A percentile compares a stretch with the other conserved stretches of the same genome.
These are phyloP conservation scores for Pseudomyrmex cubaensis DNA, from an alignment of 1,140 invertebrate species.

Conservation along the genomic window DNA sequence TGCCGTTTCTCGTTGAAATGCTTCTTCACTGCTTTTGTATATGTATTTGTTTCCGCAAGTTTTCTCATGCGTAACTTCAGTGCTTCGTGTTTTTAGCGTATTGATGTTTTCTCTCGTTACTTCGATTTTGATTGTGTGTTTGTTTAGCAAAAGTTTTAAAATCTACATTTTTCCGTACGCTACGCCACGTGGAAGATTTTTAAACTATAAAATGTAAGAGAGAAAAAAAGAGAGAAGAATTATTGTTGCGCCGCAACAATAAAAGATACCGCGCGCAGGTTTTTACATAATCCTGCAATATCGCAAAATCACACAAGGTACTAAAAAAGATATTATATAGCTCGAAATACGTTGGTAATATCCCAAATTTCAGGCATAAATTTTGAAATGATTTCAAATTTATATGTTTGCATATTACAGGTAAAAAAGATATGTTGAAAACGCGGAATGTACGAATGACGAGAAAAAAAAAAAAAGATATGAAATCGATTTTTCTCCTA, in stretches of 20 bases:
- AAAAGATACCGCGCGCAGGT: neutral
- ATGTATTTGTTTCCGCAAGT: neutral
- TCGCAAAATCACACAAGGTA: constrained; percentile 1
- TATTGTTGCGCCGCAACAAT: too few species aligned
- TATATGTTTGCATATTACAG: constrained; percentile 16
- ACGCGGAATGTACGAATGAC: neutral
- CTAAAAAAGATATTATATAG: constrained; percentile 1
- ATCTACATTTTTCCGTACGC: too few species aligned
- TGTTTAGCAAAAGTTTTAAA: too few species aligned
- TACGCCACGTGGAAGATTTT: too few species aligned
- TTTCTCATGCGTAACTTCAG: too few species aligned
- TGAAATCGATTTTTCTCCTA: constrained; percentile 19
- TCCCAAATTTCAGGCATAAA: neutral
- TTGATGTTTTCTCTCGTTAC: neutral
- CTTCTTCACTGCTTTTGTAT: neutral
- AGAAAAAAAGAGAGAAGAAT: too few species aligned
- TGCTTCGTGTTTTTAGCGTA: neutral
- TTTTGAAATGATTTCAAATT: constrained; percentile 17
- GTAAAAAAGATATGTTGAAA: constrained; percentile 18
- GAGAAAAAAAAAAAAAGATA: neutral
- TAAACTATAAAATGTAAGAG: too few species aligned
- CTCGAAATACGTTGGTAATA: neutral
- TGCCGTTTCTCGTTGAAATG: constrained; percentile 32
- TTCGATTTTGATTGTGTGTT: neutral
- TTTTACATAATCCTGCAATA: neutral